phyloP scores from a whole-genome alignment of 2,113 vertebrate species.

The Conger conger region DNA sequence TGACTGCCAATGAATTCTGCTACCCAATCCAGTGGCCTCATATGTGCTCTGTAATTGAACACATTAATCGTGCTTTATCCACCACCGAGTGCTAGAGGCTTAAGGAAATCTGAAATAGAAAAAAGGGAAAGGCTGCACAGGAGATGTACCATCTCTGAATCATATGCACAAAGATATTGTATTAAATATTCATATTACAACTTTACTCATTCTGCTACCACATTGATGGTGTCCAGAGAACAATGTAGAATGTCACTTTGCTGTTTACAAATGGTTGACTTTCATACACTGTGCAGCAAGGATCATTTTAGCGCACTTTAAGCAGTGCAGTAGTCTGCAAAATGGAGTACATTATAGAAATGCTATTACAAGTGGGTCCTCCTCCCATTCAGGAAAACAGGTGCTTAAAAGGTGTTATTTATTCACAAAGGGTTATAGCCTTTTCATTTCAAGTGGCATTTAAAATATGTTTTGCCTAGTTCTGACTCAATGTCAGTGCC shows the following conservation, averaged over 20 bases:
- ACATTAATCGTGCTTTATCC: slow-evolving; percentile 26
- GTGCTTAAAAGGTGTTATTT: not conserved
- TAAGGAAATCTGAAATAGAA: not conserved
- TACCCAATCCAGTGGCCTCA: slow-evolving; percentile 5
- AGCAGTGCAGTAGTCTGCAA: too few species aligned
- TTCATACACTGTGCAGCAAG: not conserved
- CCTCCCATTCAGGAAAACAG: not conserved
- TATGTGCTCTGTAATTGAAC: not conserved
- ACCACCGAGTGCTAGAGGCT: not conserved
- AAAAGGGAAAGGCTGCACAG: not conserved
- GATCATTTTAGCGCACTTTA: not conserved
- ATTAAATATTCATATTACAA: not conserved
- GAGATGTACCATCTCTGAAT: not conserved
- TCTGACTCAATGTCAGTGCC: not conserved
- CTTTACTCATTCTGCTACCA: not conserved
- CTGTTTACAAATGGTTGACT: not conserved
- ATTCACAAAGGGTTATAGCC: not conserved
- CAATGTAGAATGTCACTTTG: not conserved
- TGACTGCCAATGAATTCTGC: slow-evolving; percentile 14
- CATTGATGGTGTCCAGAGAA: not conserved
- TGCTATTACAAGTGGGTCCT: not conserved
- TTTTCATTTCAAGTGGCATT: not conserved
- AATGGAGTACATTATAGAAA: not conserved
- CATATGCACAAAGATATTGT: not conserved
- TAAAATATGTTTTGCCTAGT: slow-evolving; percentile 5